phyloP scores from a whole-genome alignment of 2,888 invertebrate species.

The Philopedon plagiatum region DNA sequence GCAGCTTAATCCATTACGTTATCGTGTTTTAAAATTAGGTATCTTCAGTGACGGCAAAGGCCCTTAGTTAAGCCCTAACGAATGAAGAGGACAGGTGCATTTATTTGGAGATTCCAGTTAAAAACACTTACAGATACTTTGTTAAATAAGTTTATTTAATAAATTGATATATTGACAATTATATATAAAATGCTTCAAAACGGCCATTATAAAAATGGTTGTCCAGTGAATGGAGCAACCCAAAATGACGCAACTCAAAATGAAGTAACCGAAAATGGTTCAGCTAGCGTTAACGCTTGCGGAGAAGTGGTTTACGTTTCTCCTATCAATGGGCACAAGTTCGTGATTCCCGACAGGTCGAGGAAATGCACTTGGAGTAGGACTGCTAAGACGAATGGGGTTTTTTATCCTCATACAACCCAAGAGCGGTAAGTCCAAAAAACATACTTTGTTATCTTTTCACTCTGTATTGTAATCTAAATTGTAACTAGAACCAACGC shows the following conservation, averaged over 20 bases:
- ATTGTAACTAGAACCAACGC: no score
- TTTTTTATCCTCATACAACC: conserved; percentile 37
- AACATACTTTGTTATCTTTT: no score
- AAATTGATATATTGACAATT: background rate
- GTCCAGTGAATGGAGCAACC: background rate
- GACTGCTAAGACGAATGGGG: conserved; percentile 26
- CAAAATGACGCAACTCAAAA: background rate
- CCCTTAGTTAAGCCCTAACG: background rate
- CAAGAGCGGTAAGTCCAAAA: conserved; percentile 45
- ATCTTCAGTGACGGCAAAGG: conserved; percentile 14
- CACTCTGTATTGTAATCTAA: no score
- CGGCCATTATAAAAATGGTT: background rate
- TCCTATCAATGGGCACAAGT: conserved; percentile 44
- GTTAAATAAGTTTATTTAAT: background rate
- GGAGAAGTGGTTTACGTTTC: conserved; percentile 35
- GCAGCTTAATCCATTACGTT: conserved; percentile 36
- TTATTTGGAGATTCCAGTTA: background rate
- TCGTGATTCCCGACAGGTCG: conserved; percentile 44
- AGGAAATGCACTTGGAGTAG: conserved; percentile 42
- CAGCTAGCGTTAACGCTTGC: background rate
- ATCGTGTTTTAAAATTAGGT: conserved; percentile 22
- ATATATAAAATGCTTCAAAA: background rate
- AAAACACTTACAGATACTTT: background rate
- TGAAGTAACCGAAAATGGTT: background rate
- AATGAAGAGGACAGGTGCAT: background rate